Base-by-base conservation (phyloP, 2,888 invertebrate species). In the Caenorhabditis sp. region DNA sequence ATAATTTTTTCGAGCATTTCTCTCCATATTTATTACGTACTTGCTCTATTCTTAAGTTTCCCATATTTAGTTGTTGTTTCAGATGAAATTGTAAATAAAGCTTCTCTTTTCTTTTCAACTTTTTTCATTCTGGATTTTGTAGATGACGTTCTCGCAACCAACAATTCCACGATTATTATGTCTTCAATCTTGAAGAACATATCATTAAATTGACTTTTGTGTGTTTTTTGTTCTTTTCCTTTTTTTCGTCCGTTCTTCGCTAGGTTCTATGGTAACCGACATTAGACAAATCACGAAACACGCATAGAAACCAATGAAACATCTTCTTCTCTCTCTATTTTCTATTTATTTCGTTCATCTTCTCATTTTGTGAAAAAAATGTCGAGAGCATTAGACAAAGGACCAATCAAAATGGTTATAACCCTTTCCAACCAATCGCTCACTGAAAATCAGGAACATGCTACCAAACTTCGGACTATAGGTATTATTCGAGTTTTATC, bases 351-450 rank as follows among this genome's bases (percentile, higher is more conserved):
- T 9, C 37, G 13, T 13, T 37, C 8, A 13, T 37, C 37, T 37
- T 37, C 13, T 41, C 41, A 41, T n/a, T n/a, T n/a, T n/a, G 30
- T 30, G 5, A 30, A 5, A 30, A 30, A 5, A 22, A 43, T 66
- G 65, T 39, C 65, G 7, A 66, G 56, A 5, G 46, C 46, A 1
- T 56, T 66, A 1, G 56, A 66, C 20, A 66, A 66, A 20, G 37
- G 35, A 15, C 65, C 65, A 4, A 45, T 55, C 13, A 17, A 39
- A 1, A 11, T 66, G 22, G 27, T 32, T 27, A 13, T 48, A 5
- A 22, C 56, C 15, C 22, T 66, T 17, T 46, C 39, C 0, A 46
- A 41, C 27, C 48, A 48, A 9, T 32, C 13, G 6, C 11, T 17
- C 15, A 6, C n/a, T 2, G 22, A 27, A 26, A 45, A n/a, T 26